These are phyloP conservation scores for Crocuta crocuta DNA, from an alignment of 2,113 vertebrate genomes.

Conservation along the genomic window DNA sequence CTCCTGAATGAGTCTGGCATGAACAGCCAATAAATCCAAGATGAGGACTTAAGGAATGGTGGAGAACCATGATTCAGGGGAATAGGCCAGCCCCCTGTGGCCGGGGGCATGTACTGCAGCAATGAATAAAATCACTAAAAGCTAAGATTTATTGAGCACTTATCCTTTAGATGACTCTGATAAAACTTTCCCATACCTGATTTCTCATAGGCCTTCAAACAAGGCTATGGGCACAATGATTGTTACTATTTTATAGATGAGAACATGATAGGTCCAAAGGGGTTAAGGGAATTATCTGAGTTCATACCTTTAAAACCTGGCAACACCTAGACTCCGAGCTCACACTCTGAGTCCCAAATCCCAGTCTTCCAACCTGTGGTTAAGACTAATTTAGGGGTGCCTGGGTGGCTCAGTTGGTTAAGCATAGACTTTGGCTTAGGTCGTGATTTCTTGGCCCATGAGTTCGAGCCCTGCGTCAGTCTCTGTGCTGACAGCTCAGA, in stretches of 20 bases:
- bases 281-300: background rate
- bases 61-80: background rate
- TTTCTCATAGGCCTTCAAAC: background rate
- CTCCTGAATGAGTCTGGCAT: background rate
- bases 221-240: background rate
- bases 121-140: background rate
- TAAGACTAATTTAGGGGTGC: background rate
- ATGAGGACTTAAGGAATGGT: background rate
- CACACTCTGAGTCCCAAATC: background rate
- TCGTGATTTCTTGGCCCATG: too few relatives aligned
- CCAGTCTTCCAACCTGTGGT: background rate
- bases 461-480: too few relatives aligned
- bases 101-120: rapidly evolving
- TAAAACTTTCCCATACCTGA: background rate
- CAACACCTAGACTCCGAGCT: background rate
- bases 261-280: background rate
- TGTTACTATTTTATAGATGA: background rate
- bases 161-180: background rate
- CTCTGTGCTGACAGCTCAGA: too few relatives aligned
- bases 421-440: too few relatives aligned
- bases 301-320: background rate
- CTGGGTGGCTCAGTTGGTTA: too few relatives aligned
- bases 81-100: background rate
- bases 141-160: background rate
- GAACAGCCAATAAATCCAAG: background rate